A percentile compares a stretch with the other conserved stretches of the same genome.
These are phyloP conservation scores for Iphiclides podalirius DNA, from an alignment of 2,888 invertebrate genomes.

Conservation along the genomic window DNA sequence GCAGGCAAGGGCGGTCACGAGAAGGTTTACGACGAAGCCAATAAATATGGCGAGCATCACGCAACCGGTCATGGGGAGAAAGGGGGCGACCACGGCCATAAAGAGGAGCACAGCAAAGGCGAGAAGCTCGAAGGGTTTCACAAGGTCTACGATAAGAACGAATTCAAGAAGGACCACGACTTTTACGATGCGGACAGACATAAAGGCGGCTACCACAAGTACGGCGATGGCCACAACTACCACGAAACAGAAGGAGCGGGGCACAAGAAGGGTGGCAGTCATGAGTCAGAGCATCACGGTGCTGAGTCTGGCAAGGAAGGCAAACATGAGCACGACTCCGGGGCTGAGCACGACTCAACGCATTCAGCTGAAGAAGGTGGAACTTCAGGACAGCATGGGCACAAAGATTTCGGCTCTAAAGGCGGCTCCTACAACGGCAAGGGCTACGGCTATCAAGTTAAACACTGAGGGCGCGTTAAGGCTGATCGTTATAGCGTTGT, in stretches of 20 bases:
- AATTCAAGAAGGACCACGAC: conserved; percentile 85
- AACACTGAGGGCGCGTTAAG: conserved; percentile 47
- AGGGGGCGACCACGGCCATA: conserved; percentile 75
- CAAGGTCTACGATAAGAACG: conserved; percentile 84
- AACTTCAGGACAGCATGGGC: conserved; percentile 67
- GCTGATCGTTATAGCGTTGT: conserved; percentile 58
- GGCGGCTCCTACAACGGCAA: conserved; percentile 49
- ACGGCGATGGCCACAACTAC: conserved; percentile 73
- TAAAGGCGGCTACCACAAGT: conserved; percentile 80
- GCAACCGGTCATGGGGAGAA: conserved; percentile 72
- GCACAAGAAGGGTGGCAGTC: conserved; percentile 73
- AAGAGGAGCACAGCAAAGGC: conserved; percentile 79
- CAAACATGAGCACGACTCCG: conserved; percentile 74
- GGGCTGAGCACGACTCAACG: conserved; percentile 56
- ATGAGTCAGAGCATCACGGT: conserved; percentile 73
- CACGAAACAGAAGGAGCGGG: conserved; percentile 75
- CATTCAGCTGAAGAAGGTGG: conserved; percentile 75
- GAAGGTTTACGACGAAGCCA: conserved; percentile 71
- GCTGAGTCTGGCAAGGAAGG: conserved; percentile 71
- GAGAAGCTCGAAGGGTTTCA: conserved; percentile 83
- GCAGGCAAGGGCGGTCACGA: conserved; percentile 75
- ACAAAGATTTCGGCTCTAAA: conserved; percentile 70
- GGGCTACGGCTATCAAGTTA: conserved; percentile 66
- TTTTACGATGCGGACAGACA: conserved; percentile 84
- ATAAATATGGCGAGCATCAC: conserved; percentile 73